These are phyloP conservation scores for Borostomias antarcticus DNA, from an alignment of 2,797 vertebrate genomes.

Conservation along the genomic window DNA sequence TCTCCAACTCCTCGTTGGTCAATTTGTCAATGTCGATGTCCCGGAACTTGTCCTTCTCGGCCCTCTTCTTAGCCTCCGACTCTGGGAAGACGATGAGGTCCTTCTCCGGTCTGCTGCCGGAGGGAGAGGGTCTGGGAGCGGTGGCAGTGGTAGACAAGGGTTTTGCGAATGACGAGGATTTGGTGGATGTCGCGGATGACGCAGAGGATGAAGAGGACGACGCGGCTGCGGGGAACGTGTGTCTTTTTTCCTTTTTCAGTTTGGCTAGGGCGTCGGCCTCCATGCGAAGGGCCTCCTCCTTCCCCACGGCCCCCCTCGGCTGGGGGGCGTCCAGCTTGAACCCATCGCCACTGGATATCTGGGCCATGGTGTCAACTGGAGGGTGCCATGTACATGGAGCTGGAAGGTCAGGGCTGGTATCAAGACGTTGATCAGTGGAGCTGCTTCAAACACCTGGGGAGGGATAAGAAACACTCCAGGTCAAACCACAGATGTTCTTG, in stretches of 20 bases:
- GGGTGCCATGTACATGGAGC: conserved; percentile 72
- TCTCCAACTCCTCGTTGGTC: conserved; percentile 90
- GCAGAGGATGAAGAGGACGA: conserved; percentile 58
- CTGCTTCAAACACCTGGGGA: conserved; percentile 71
- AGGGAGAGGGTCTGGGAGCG: conserved; percentile 62
- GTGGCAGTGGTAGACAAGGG: conserved; percentile 58
- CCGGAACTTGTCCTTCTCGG: conserved; percentile 79
- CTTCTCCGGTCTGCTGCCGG: conserved; percentile 77
- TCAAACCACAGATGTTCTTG: not conserved
- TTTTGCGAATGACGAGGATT: conserved; percentile 40
- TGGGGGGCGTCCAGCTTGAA: conserved; percentile 82
- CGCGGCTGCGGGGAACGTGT: conserved; percentile 61
- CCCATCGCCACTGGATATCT: conserved; percentile 91
- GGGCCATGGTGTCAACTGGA: conserved; percentile 88
- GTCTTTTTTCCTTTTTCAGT: conserved; percentile 85
- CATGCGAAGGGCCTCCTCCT: conserved; percentile 97
- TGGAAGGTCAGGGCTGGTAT: conserved; percentile 46
- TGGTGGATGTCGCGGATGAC: conserved; percentile 35
- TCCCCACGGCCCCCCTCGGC: conserved; percentile 88
- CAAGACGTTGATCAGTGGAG: conserved; percentile 23
- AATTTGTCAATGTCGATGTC: conserved; percentile 90
- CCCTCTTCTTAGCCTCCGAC: conserved; percentile 78
- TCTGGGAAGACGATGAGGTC: conserved; percentile 98
- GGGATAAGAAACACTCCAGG: conserved; percentile 40
- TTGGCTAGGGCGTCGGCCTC: conserved; percentile 95